Evolutionary conservation across 2,888 invertebrate genomes (phyloP).

Genomic region (Eupithecia subfuscata): DNA sequence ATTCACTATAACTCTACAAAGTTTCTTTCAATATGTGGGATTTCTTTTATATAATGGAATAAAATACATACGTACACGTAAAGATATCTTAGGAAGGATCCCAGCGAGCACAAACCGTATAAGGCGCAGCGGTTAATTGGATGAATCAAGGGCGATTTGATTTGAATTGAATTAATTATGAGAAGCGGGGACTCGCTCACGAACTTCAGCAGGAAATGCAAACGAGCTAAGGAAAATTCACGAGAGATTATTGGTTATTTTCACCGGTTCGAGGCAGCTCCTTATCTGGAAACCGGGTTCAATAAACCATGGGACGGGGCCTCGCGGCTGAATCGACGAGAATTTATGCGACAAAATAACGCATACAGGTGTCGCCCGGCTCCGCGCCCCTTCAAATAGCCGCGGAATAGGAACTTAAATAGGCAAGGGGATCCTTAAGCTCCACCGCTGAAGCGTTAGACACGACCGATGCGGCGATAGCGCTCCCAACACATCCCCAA

Average conservation of each 20-base stretch:
- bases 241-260: slow-evolving; percentile 66
- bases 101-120: slow-evolving; percentile 59
- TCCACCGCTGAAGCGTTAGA: slow-evolving; percentile 70
- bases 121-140: slow-evolving; percentile 70
- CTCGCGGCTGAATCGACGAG: slow-evolving; percentile 70
- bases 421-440: slow-evolving; percentile 69
- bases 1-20: slow-evolving; percentile 52
- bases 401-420: slow-evolving; percentile 74
- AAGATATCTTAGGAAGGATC: slow-evolving; percentile 53
- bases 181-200: slow-evolving; percentile 66
- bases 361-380: slow-evolving; percentile 80
- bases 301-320: slow-evolving; percentile 73
- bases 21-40: slow-evolving; percentile 32
- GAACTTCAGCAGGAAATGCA: slow-evolving; percentile 69
- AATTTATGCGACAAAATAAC: slow-evolving; percentile 81
- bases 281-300: slow-evolving; percentile 75
- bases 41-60: slow-evolving; percentile 42
- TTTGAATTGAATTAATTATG: slow-evolving; percentile 81
- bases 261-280: slow-evolving; percentile 62
- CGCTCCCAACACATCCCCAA: slow-evolving; percentile 71
- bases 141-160: slow-evolving; percentile 77
- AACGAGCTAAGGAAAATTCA: slow-evolving; percentile 67
- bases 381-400: slow-evolving; percentile 74
- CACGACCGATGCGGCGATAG: slow-evolving; percentile 71
- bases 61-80: slow-evolving; percentile 35